These are phyloP conservation scores for Plagiodera versicolora DNA, from an alignment of 2,888 invertebrate genomes.

Conservation along the genomic window DNA sequence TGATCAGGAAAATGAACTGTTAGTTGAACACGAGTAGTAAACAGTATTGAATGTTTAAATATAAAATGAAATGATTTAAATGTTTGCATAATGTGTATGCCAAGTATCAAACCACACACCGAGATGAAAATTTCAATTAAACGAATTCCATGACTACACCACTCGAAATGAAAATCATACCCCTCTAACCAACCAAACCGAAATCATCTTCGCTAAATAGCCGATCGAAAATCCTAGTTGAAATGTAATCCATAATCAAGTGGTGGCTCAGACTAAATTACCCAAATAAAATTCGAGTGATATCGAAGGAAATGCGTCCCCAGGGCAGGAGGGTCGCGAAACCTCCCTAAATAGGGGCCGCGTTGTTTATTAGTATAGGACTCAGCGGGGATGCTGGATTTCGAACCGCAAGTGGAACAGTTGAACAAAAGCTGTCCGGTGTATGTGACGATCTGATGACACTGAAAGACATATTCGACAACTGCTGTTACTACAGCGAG, in stretches of 20 bases:
- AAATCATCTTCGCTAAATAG: constrained; percentile 1
- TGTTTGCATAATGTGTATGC: too few species aligned
- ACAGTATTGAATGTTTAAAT: too few species aligned
- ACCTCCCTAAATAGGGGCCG: constrained; percentile 28
- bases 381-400: constrained; percentile 7
- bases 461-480: constrained; percentile 9
- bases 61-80: too few species aligned
- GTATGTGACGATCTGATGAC: constrained; percentile 5
- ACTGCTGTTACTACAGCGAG: constrained; percentile 5
- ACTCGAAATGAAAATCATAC: too few species aligned
- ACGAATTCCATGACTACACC: too few species aligned
- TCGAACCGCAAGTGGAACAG: constrained; percentile 4
- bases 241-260: constrained; percentile 39
- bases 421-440: not conserved
- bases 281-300: constrained; percentile 47
- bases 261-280: constrained; percentile 42
- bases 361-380: constrained; percentile 27
- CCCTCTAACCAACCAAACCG: not conserved
- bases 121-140: too few species aligned
- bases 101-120: too few species aligned
- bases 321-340: constrained; percentile 29
- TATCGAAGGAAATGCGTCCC: constrained; percentile 45
- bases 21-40: too few species aligned
- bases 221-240: constrained; percentile 36
- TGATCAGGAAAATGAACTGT: too few species aligned